Conservation (phyloP, 2,113 vertebrate genomes). For the Bucco capensis region DNA sequence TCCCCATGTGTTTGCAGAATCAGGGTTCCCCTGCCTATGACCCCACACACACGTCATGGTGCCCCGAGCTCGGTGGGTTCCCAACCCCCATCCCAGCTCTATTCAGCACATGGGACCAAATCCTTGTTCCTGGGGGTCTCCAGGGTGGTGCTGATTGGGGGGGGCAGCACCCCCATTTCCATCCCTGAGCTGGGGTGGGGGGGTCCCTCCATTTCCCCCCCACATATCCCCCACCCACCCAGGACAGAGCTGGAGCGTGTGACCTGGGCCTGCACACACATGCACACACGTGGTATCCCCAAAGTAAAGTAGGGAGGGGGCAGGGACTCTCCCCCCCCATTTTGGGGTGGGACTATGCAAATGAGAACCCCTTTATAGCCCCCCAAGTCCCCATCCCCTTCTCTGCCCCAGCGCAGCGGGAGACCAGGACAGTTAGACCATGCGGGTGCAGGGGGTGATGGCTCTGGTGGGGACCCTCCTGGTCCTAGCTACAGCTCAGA, state of each 20-base stretch:
- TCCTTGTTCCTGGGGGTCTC: too few species aligned
- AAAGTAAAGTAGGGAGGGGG: neutral
- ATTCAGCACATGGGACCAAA: neutral
- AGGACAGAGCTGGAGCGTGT: neutral
- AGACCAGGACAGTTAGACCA: neutral
- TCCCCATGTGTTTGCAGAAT: too few species aligned
- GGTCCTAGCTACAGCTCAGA: conserved; percentile 30
- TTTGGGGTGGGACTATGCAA: conserved; percentile 56
- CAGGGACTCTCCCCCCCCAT: neutral
- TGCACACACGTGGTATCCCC: neutral
- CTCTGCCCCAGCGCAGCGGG: neutral
- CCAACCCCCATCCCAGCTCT: neutral
- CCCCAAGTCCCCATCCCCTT: neutral
- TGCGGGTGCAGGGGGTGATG: neutral
- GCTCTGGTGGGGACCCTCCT: conserved; percentile 31
- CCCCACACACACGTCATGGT: neutral
- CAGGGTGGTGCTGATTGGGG: neutral
- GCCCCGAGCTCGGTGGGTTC: neutral
- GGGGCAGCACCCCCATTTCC: neutral
- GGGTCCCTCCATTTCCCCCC: too few species aligned
- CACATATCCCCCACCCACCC: neutral
- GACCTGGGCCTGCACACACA: neutral
- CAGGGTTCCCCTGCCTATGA: neutral
- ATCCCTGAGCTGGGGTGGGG: neutral
- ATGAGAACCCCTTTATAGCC: conserved; percentile 53